Percentiles rank a stretch among this genome's conserved stretches.
Conservation (phyloP, 2,888 invertebrate species). For the Troides oblongomaculatus region DNA sequence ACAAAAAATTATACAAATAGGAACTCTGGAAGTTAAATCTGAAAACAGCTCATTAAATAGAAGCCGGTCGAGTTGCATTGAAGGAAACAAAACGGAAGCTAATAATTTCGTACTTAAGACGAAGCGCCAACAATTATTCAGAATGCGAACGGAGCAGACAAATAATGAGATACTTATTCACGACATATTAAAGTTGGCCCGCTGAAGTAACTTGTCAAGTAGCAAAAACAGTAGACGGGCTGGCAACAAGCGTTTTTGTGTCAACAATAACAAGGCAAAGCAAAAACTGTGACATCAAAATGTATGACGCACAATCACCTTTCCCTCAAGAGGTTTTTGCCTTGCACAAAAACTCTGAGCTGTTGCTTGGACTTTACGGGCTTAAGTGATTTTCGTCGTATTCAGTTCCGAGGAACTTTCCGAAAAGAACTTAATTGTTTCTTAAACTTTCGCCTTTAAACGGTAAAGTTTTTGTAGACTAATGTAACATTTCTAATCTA, state of each 20-base stretch:
- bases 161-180: slow-evolving; percentile 72
- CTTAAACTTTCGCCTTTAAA: slow-evolving; percentile 47
- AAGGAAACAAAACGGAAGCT: slow-evolving; percentile 24
- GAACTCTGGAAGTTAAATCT: no score
- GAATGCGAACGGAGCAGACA: slow-evolving; percentile 42
- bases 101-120: slow-evolving; percentile 20
- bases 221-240: slow-evolving; percentile 68
- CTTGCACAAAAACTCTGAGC: slow-evolving; percentile 55
- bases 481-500: slow-evolving; percentile 16
- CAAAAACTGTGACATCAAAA: slow-evolving; percentile 70
- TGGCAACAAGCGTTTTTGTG: slow-evolving; percentile 67
- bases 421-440: slow-evolving; percentile 61
- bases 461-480: slow-evolving; percentile 31
- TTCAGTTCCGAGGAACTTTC: slow-evolving; percentile 60
- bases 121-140: slow-evolving; percentile 38
- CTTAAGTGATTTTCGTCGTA: slow-evolving; percentile 53
- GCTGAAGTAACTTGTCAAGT: slow-evolving; percentile 66
- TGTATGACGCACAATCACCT: slow-evolving; percentile 65
- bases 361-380: slow-evolving; percentile 52
- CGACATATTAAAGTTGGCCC: slow-evolving; percentile 59
- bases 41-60: not conserved
- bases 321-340: slow-evolving; percentile 52
- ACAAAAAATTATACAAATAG: no score
- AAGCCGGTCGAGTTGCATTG: slow-evolving; percentile 12
- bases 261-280: slow-evolving; percentile 55